A percentile compares a stretch with the other conserved stretches of the same genome.
phyloP scores from a whole-genome alignment of 2,888 invertebrate species.

The Mesorhabditis sp. region DNA sequence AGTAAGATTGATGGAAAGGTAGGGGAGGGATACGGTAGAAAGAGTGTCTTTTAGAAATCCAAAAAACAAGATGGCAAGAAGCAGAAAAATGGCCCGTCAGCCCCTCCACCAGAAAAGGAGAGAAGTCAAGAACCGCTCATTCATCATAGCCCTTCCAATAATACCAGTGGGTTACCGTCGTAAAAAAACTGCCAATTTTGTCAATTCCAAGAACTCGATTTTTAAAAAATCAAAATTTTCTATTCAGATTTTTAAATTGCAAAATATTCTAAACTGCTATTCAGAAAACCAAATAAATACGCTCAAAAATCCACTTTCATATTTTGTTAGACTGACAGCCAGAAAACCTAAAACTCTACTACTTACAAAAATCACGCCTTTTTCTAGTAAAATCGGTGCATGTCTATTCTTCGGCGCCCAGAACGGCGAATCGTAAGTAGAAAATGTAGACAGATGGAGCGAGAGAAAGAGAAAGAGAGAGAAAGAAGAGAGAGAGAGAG shows the following conservation, averaged over 20 bases:
- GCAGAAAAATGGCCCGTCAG: constrained; percentile 29
- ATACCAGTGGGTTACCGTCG: neutral
- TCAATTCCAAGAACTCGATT: no score
- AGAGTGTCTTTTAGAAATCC: neutral
- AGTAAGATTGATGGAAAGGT: neutral
- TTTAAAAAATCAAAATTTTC: no score
- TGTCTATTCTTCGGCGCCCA: no score
- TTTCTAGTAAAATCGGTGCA: no score
- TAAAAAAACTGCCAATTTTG: no score
- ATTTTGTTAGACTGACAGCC: no score
- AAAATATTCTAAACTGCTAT: no score
- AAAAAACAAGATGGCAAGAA: constrained; percentile 15
- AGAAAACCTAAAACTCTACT: no score
- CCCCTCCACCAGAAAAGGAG: constrained; percentile 22
- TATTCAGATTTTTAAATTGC: no score
- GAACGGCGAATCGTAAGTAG: neutral
- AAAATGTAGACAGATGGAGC: neutral
- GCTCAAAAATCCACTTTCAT: no score
- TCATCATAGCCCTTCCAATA: constrained; percentile 28
- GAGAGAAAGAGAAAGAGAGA: neutral
- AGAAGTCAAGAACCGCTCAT: constrained; percentile 50
- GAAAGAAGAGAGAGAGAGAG: neutral
- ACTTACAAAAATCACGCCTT: no score
- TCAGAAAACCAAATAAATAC: no score
- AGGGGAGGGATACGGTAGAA: neutral